Percentiles rank a stretch among this genome's conserved stretches.
phyloP scores from a whole-genome alignment of 1,140 invertebrate species.

The Dufourea novaeangliae region DNA sequence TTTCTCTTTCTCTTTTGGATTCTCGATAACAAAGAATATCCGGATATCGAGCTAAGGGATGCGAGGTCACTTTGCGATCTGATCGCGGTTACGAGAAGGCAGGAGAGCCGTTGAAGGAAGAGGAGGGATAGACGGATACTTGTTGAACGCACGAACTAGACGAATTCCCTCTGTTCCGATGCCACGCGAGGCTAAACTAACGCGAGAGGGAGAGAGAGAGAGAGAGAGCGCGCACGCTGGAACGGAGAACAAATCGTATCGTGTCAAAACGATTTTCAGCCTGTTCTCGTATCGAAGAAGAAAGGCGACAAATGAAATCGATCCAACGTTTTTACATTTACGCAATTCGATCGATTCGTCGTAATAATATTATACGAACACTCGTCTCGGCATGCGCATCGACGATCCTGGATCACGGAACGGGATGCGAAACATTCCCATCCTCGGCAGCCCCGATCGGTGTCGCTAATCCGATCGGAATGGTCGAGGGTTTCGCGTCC shows the following conservation, averaged over 20 bases:
- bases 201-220: neutral
- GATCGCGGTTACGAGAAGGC: constrained; percentile 24
- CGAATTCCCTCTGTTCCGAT: constrained; percentile 55
- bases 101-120: constrained; percentile 15
- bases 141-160: constrained; percentile 66
- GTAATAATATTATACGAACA: neutral
- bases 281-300: neutral
- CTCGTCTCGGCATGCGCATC: neutral
- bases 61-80: constrained; percentile 52
- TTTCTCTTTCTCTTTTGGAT: neutral
- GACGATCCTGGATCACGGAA: neutral
- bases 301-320: neutral
- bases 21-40: constrained; percentile 17
- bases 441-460: constrained; percentile 38
- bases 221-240: neutral
- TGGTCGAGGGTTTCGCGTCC: constrained; percentile 59
- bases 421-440: neutral
- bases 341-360: neutral
- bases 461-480: constrained; percentile 64
- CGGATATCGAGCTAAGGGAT: neutral
- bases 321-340: neutral
- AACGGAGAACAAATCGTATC: neutral
- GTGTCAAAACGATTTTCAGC: neutral
- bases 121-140: constrained; percentile 56
- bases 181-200: constrained; percentile 47